Percentiles rank a stretch among this genome's conserved stretches.
Conservation (phyloP, 2,888 invertebrate species). For the Cephus nigrinus region DNA sequence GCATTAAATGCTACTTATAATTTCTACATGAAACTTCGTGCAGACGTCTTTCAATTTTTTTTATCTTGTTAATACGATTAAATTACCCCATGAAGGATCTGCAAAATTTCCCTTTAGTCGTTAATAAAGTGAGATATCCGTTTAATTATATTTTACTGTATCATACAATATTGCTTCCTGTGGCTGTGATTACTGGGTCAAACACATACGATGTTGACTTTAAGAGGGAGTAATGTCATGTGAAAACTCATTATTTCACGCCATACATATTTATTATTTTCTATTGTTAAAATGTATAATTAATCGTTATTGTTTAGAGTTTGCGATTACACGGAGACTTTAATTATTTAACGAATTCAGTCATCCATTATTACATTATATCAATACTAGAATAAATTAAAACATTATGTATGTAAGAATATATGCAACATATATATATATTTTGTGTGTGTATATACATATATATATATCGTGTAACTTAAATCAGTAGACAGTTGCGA, state of each 20-base stretch:
- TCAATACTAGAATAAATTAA: not conserved
- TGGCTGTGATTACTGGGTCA: slow-evolving; percentile 63
- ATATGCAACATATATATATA: not conserved
- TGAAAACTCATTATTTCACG: slow-evolving; percentile 61
- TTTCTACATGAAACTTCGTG: not conserved
- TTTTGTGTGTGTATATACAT: not conserved
- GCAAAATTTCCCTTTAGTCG: not conserved
- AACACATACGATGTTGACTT: slow-evolving; percentile 62
- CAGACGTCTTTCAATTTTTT: not conserved
- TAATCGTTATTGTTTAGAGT: slow-evolving; percentile 14
- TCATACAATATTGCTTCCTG: slow-evolving; percentile 61
- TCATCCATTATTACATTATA: slow-evolving; percentile 7
- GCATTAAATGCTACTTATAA: not conserved
- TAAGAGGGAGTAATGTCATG: slow-evolving; percentile 64
- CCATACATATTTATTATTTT: slow-evolving; percentile 48
- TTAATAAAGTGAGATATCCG: slow-evolving; percentile 1
- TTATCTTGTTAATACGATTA: not conserved
- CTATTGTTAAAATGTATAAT: slow-evolving; percentile 38
- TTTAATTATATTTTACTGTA: slow-evolving; percentile 10
- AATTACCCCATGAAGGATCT: not conserved
- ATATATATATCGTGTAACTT: slow-evolving; percentile 1
- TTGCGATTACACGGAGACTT: not conserved
- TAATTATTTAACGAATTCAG: not conserved
- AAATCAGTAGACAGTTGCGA: not conserved
- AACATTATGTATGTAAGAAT: not conserved